Evolutionary conservation across 2,113 vertebrate genomes (phyloP).

Genomic region (Narcine bancroftii): DNA sequence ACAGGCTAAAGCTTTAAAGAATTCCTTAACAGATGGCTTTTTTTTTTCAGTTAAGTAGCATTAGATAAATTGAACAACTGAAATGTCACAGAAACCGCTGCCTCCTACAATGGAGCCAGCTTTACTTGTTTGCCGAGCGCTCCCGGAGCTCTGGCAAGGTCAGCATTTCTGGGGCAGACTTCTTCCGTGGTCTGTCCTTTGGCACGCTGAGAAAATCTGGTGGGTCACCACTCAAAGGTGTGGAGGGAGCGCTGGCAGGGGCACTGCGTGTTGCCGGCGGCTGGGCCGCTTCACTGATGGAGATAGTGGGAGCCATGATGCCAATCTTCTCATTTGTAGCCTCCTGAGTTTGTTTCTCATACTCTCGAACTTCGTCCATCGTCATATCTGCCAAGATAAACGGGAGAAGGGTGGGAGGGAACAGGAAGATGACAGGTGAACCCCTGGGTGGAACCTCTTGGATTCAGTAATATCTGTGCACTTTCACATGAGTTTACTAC

Average conservation of each 20-base stretch:
- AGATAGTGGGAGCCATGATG: conserved; percentile 49
- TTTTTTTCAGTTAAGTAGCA: conserved; percentile 9
- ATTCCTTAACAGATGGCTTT: conserved; percentile 9
- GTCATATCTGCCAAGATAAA: conserved; percentile 52
- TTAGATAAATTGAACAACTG: background rate
- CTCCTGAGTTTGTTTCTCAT: conserved; percentile 56
- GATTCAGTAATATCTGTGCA: background rate
- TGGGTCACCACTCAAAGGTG: conserved; percentile 50
- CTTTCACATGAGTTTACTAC: background rate
- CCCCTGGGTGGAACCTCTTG: background rate
- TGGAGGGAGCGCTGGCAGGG: conserved; percentile 52
- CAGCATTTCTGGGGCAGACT: conserved; percentile 55
- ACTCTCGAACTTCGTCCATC: conserved; percentile 59
- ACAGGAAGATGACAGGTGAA: background rate
- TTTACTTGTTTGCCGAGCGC: conserved; percentile 36
- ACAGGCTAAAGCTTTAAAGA: conserved; percentile 33
- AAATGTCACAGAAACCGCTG: background rate
- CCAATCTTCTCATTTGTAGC: conserved; percentile 62
- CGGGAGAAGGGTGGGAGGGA: background rate
- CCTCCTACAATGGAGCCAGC: background rate
- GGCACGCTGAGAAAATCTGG: conserved; percentile 57
- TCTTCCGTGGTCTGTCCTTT: conserved; percentile 54
- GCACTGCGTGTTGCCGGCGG: conserved; percentile 45
- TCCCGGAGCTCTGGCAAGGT: conserved; percentile 50
- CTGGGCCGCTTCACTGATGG: conserved; percentile 48